Percentiles rank a stretch among this genome's conserved stretches.
Conservation (phyloP, 2,113 vertebrate species). For the Triplophysa rosa region DNA sequence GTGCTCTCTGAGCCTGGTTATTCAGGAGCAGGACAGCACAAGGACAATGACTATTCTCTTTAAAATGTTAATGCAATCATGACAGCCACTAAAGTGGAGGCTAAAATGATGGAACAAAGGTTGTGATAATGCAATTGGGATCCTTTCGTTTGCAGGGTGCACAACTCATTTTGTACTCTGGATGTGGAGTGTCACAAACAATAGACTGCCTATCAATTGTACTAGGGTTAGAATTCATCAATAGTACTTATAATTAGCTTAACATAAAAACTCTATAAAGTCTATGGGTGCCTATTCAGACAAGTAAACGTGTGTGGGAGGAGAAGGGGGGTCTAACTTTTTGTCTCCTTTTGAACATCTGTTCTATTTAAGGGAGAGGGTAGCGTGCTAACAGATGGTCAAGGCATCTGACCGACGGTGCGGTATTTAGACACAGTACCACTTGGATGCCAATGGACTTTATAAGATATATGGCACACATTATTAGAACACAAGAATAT, state of each 20-base stretch:
- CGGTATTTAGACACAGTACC: neutral
- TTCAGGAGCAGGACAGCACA: neutral
- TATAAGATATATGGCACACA: constrained; percentile 15
- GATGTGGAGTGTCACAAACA: neutral
- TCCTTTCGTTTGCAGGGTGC: constrained; percentile 1
- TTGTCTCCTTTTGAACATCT: constrained; percentile 31
- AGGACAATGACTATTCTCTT: constrained; percentile 13
- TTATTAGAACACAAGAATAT: constrained; percentile 16
- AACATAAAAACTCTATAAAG: neutral
- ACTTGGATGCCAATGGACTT: neutral
- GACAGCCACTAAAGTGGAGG: constrained; percentile 14
- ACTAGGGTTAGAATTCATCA: neutral
- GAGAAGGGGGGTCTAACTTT: constrained; percentile 6
- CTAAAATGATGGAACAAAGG: neutral
- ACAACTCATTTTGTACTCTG: neutral
- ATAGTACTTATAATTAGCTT: neutral
- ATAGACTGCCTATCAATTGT: neutral
- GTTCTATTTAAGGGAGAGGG: constrained; percentile 14
- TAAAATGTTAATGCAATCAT: constrained; percentile 38
- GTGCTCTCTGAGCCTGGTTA: neutral
- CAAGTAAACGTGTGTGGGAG: neutral
- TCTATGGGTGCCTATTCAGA: too few relatives aligned
- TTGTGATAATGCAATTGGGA: constrained; percentile 13
- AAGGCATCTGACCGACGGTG: neutral
- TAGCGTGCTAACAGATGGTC: constrained; percentile 24